These are phyloP conservation scores for Epinotia nisella DNA, from an alignment of 2,888 invertebrate species.

Conservation along the genomic window DNA sequence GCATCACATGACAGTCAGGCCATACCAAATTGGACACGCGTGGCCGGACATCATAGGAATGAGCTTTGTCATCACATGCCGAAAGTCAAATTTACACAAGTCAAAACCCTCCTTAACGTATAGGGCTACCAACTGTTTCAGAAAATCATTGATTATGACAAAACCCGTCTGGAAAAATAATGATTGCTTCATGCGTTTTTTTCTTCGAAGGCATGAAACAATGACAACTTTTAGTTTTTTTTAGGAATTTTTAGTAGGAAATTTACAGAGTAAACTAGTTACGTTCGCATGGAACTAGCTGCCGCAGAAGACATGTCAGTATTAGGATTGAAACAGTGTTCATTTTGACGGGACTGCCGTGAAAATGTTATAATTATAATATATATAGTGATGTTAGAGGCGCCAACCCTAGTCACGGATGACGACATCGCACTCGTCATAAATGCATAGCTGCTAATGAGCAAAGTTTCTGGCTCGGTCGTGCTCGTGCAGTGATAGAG, in stretches of 20 bases:
- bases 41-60: conserved; percentile 36
- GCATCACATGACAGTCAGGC: conserved; percentile 26
- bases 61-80: conserved; percentile 47
- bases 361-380: background rate
- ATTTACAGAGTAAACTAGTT: no score
- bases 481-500: conserved; percentile 47
- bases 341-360: background rate
- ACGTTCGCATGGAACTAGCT: no score
- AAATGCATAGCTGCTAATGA: conserved; percentile 59
- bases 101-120: conserved; percentile 14
- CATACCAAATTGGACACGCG: conserved; percentile 48
- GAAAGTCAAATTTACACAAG: conserved; percentile 35
- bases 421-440: conserved; percentile 51
- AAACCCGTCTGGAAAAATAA: no score
- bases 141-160: background rate
- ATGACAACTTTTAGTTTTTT: no score
- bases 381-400: conserved; percentile 5
- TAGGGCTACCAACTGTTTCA: conserved; percentile 4
- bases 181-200: no score
- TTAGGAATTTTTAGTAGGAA: no score
- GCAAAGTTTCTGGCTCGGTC: conserved; percentile 56
- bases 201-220: background rate
- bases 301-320: background rate
- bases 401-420: conserved; percentile 36
- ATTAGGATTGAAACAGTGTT: background rate